Evolutionary conservation across 2,888 invertebrate genomes (phyloP), one percentile per base, ranked within the genome.

Genomic region (Augiades crinisus): DNA sequence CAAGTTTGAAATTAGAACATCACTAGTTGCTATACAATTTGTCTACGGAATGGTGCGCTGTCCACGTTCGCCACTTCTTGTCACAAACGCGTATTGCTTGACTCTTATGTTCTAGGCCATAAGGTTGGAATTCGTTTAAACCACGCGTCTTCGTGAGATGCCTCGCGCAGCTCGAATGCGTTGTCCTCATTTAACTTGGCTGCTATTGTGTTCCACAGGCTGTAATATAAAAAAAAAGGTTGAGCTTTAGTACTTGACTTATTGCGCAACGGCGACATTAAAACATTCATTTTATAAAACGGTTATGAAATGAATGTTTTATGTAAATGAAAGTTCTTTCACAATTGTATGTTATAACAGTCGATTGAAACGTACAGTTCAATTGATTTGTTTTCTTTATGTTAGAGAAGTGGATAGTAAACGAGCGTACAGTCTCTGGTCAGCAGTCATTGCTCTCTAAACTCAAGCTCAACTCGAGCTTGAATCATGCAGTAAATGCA

Each of bases 171-270:
- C 24, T 24, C 24, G 12, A 17, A 49, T 41, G 22, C 10, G 5
- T 16, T 49, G 40, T 49, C 33, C 49, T 34, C 49, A 41, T 49
- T 49, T 49, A 49, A 49, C 49, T 49, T 49, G 49, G 47, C 47
- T 33, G 30, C 27, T 8, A 49, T 47, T 47, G 47, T 47, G 27
- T 13, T 14, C 30, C 31, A 33, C 44, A 47, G 12, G 12, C 31
- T 47, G 31, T 40, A 38, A 47, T 47, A 47, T 40, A 47, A 47
- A 47, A 47, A 47, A 47, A 47, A 38, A 40, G 22, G 21, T 40
- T 10, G 22, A 47, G 40, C 14, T 47, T 38, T 16, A 14, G 17
- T 31, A 47, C 40, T 47, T 47, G 38, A 47, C 47, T 38, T 47
- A 31, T 19, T 21, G 37, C 8, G 10, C 6, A 40, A 22, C n/a